These are phyloP conservation scores for Coryphaenoides rupestris DNA, from an alignment of 2,113 vertebrate genomes.

Conservation along the genomic window DNA sequence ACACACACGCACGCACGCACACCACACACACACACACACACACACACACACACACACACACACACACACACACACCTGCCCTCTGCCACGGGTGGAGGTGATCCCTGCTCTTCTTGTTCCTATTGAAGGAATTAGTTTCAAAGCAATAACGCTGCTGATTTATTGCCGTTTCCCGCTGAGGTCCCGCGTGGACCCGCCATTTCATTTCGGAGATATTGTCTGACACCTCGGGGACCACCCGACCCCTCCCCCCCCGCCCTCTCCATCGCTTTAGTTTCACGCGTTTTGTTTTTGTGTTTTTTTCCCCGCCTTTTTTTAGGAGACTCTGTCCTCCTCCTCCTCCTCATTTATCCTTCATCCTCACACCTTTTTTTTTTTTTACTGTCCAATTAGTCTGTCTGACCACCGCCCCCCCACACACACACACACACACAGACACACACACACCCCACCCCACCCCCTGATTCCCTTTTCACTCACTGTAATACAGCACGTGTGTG, in stretches of 20 bases:
- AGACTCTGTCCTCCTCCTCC: neutral
- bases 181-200: neutral
- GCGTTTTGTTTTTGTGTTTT: neutral
- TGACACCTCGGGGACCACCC: slow-evolving; percentile 1
- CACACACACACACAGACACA: no score
- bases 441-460: no score
- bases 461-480: no score
- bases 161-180: slow-evolving; percentile 14
- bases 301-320: neutral
- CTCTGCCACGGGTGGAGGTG: neutral
- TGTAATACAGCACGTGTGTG: no score
- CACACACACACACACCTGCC: neutral
- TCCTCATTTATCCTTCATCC: neutral
- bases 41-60: neutral
- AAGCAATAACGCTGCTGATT: slow-evolving; percentile 18
- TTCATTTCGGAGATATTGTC: slow-evolving; percentile 18
- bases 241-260: neutral
- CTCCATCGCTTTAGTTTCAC: neutral
- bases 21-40: no score
- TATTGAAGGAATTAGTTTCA: slow-evolving; percentile 13
- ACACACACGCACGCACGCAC: no score
- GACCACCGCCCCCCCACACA: no score
- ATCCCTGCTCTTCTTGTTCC: slow-evolving; percentile 5
- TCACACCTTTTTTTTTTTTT: neutral
- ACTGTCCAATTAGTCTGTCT: no score